Evolutionary conservation across 35 echinoderm and acorn worm genomes (phyloP), one percentile per base, ranked within the genome.

Genomic region (Eucidaris tribuloides): DNA sequence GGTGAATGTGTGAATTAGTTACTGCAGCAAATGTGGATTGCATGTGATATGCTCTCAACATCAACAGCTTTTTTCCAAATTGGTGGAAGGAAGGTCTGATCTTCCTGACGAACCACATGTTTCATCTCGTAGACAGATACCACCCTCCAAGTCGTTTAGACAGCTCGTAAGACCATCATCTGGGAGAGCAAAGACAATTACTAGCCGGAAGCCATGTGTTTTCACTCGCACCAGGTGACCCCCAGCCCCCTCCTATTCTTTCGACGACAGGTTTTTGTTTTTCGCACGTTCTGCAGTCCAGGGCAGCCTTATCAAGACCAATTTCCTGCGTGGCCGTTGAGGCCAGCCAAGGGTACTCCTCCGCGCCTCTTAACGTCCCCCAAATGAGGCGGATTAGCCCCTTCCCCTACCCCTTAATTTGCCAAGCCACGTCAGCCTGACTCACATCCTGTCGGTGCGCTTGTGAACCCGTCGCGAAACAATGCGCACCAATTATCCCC

Each of bases 401-500:
- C 68, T 74, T 74, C 68, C 68, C 68, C 68, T 74, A 42, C 68
- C 68, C 68, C 68, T 2, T 74, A 74, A 74, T 74, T 74, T 74
- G 68, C 68, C 68, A 74, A 74, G 68, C 68, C 68, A 74, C 68
- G 68, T 74, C 68, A 74, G n/a, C 14, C 15, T 74, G 36, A 74
- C 7, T 74, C 68, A 74, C 41, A 74, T 74, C 68, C 68, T 22
- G 68, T 74, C 68, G 35, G 37, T 74, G 38, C 38, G 44, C 29
- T 40, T 6, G 22, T 9, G 11, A 74, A 43, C 35, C 37, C 22
- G 48, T 9, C 35, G 1, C 44, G 20, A 17, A 74, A 74, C 68
- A 74, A 74, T 74, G 68, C 68, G 24, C 41, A 24, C 68, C 68
- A 74, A 74, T 44, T 64, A 64, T 74, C 68, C 68, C 68, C 65